Base-by-base conservation (phyloP, 2,888 invertebrate species). In the Julus scanicus region DNA sequence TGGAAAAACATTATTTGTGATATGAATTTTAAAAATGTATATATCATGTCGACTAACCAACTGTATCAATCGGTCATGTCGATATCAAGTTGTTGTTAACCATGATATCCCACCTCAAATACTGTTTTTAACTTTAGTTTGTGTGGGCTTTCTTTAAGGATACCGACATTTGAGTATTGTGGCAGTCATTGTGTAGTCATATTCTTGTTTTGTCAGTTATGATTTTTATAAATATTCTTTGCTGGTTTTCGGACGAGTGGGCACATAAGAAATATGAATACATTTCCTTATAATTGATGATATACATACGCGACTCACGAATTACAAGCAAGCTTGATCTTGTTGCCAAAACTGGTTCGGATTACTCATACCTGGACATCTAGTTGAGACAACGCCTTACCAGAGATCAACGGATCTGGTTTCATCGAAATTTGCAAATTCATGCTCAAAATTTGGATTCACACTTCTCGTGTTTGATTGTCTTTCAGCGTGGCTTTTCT, bases 231-330 rank as follows among this genome's bases (percentile, higher is more conserved):
- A 20, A 29, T 71, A 71, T 71, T 29, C 17, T 20, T 71, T 29
- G 17, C 71, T 20, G 20, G 20, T 20, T 71, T 71, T 71, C 29
- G 29, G 8, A 20, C 29, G 71, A 71, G 71, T 71, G 71, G 71
- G 71, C 20, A 71, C 5, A 20, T 20, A 29, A 63, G 6, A n/a
- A 17, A 63, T 71, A 29, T 71, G 9, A 71, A 71, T 71, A 71
- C 20, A 71, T 71, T 71, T 71, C 71, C 71, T 71, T 71, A 71
- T 71, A 71, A 71, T 71, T 71, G 71, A 71, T 71, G 71, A 71
- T n/a, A 71, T 29, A 29, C 71, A 20, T 71, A 29, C n/a, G 9
- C 17, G n/a, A 9, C 29, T 71, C 71, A 71, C 63, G 63, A 11
- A 20, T 29, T 29, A 71, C 71, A 29, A 71, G 71, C 71, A 71